Conservation (phyloP, 1,140 invertebrate species). For the Meloidogyne floridensis region DNA sequence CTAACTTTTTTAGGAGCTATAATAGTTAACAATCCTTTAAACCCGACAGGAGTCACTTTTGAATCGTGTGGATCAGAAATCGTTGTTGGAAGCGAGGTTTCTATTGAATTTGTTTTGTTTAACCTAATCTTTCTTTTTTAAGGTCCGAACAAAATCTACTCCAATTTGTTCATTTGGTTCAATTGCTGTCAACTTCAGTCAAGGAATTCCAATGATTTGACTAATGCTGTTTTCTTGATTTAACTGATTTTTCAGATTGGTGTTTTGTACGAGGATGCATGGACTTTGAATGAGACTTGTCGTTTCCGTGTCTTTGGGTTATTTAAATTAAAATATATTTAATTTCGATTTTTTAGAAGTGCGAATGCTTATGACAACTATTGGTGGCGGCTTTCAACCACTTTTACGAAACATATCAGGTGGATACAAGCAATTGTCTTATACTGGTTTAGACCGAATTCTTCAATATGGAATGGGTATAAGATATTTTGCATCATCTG, state of each 20-base stretch:
- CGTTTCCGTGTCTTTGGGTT: conserved; percentile 68
- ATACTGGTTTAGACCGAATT: conserved; percentile 86
- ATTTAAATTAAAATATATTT: background rate
- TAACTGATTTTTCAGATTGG: conserved; percentile 79
- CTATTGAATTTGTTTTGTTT: background rate
- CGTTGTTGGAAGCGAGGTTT: conserved; percentile 69
- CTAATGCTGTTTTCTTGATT: conserved; percentile 18
- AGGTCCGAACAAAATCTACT: conserved; percentile 87
- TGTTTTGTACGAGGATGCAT: conserved; percentile 91
- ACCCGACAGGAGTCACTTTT: conserved; percentile 72
- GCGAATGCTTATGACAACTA: conserved; percentile 28
- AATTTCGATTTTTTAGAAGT: conserved; percentile 1
- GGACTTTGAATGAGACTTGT: conserved; percentile 89
- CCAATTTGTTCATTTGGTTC: conserved; percentile 95
- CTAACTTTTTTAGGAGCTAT: no score
- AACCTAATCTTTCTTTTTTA: background rate
- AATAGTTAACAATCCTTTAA: no score
- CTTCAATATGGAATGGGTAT: conserved; percentile 79
- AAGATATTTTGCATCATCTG: conserved; percentile 69
- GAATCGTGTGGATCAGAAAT: conserved; percentile 66
- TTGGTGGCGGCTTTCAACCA: conserved; percentile 82
- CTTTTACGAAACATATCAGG: conserved; percentile 89
- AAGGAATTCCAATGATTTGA: conserved; percentile 68
- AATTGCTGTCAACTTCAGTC: conserved; percentile 72
- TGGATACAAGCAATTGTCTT: conserved; percentile 83